Evolutionary conservation across 1,140 invertebrate genomes (phyloP), one percentile per base, ranked within the genome.

Genomic region (Melanaphis sacchari): DNA sequence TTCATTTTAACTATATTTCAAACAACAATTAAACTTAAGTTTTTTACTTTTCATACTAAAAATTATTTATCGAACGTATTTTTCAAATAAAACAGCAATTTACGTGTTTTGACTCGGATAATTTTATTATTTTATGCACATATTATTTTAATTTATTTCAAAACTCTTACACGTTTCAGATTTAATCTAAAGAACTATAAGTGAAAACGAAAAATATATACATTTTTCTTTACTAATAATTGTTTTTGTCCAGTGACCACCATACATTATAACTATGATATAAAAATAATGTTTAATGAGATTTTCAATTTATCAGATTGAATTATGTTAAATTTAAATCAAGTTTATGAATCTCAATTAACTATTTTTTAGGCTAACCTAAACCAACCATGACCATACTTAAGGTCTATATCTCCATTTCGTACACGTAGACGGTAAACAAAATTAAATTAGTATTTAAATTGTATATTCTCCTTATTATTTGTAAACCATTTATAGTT

Each of bases 291-390:
- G 36, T 18, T 11, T 40, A 54, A 54, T 52, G 4, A 89, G n/a
- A 52, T 52, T 54, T 89, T 52, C 87, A 8, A 36, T 89, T 88
- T 38, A 89, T 89, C 87, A 40, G 46, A 89, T 89, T 24, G 22
- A 21, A 89, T 54, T 36, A 38, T 54, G 1, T 36, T 22, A 89
- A 54, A 24, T 89, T 89, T 38, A 38, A 52, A 89, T 38, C 36
- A 36, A 24, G 9, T 89, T 9, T 26, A 54, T 89, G 46, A 89
- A 52, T 54, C 36, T 54, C n/a, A 8, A 89, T 54, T 52, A 89
- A 40, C 85, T 43, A 87, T 46, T 31, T 41, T 18, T 18, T 43
- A 46, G 15, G 26, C 22, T 26, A 54, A 89, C 46, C 43, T 38
- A 89, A 54, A 9, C 36, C 38, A 89, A 54, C 46, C 46, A 38